Evolutionary conservation across 1,140 invertebrate genomes (phyloP).

Genomic region (Octopus sinensis): DNA sequence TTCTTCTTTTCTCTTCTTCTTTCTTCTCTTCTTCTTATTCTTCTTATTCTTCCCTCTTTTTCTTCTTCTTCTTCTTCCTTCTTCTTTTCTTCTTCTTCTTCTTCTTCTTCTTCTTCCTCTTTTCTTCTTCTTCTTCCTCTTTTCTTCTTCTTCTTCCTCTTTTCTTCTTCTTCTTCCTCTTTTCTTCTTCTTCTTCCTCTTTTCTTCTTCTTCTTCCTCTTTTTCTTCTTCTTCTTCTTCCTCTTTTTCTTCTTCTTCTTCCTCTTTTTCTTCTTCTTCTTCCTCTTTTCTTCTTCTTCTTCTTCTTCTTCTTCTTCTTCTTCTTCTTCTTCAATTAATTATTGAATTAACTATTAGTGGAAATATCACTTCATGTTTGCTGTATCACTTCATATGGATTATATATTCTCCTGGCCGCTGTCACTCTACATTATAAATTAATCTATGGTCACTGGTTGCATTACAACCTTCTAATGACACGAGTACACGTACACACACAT

Average conservation of each 20-base stretch:
- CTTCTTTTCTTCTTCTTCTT: conserved; percentile 6
- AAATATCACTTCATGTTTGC: too few relatives aligned
- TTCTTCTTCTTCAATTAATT: not conserved
- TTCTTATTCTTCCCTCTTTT: conserved; percentile 12
- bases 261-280: conserved; percentile 4
- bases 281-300: conserved; percentile 9
- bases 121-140: conserved; percentile 11
- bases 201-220: conserved; percentile 9
- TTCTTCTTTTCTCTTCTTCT: conserved; percentile 15
- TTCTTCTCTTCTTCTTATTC: conserved; percentile 6
- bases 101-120: conserved; percentile 11
- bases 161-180: conserved; percentile 6
- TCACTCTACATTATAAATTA: too few relatives aligned
- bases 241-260: conserved; percentile 18
- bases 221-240: not conserved
- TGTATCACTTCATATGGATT: too few relatives aligned
- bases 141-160: conserved; percentile 16
- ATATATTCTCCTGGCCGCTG: too few relatives aligned
- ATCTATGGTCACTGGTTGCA: too few relatives aligned
- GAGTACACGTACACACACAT: not conserved
- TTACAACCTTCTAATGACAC: too few relatives aligned
- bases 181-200: conserved; percentile 9
- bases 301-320: conserved; percentile 7
- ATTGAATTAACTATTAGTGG: too few relatives aligned
- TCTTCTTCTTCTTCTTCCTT: conserved; percentile 10